Percentiles rank a stretch among this genome's conserved stretches.
phyloP scores from a whole-genome alignment of 2,888 invertebrate genomes.

The Epiblema foenella region DNA sequence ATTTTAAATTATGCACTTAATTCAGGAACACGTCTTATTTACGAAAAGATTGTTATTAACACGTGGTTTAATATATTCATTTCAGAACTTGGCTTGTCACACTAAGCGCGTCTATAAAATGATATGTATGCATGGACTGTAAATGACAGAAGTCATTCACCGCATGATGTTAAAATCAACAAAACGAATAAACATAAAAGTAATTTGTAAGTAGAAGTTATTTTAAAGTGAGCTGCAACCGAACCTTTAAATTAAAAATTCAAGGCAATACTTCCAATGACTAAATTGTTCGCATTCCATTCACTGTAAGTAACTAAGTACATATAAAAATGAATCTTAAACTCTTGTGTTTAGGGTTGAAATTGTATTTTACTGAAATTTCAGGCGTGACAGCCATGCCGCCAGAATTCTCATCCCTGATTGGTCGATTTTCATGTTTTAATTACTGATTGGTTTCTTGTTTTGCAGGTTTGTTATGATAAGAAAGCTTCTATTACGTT shows the following conservation, averaged over 20 bases:
- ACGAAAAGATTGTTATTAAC: too few relatives aligned
- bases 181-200: too few relatives aligned
- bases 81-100: not conserved
- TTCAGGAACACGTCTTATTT: too few relatives aligned
- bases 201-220: not conserved
- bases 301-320: not conserved
- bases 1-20: too few relatives aligned
- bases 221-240: not conserved
- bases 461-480: constrained; percentile 30
- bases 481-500: constrained; percentile 5
- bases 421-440: constrained; percentile 39
- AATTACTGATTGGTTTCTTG: constrained; percentile 19
- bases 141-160: not conserved
- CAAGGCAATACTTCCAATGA: constrained; percentile 54
- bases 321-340: constrained; percentile 17
- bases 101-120: not conserved
- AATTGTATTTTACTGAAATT: constrained; percentile 28
- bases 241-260: constrained; percentile 48
- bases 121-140: not conserved
- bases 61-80: not conserved
- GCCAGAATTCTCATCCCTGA: constrained; percentile 32
- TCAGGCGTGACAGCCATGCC: constrained; percentile 44
- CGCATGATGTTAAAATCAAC: not conserved
- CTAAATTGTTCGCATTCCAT: constrained; percentile 51
- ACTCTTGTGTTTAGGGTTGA: constrained; percentile 46